Base-by-base conservation (phyloP, 2,888 invertebrate species). In the Laspeyria flexula region DNA sequence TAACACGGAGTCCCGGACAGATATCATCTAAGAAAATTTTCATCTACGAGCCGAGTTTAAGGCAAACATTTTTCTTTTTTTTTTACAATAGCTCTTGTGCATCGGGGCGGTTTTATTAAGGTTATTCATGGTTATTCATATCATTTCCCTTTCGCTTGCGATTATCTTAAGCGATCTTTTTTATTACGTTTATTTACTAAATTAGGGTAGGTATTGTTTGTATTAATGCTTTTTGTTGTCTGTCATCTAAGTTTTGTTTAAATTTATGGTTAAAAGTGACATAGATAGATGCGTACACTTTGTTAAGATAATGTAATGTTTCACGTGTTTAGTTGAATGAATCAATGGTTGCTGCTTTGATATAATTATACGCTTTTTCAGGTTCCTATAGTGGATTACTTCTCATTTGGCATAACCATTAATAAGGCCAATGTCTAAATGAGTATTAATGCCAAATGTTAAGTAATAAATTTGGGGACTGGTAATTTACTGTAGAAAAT, bases 1-100 rank as follows among this genome's bases (percentile, higher is more conserved):
- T 88, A 81, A 78, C 82, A 55, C 67, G 58, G 74, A 73, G 80
- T 76, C 81, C 55, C 70, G 56, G 73, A 75, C 69, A 77, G 79
- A 79, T 82, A 81, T 73, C 72, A 76, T 81, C 78, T 79, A 71
- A 71, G 73, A 73, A 79, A 75, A 79, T 76, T 78, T 60, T 66
- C 66, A 70, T 71, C 60, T 63, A 58, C 46, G 47, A 68, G 59
- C 71, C 58, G 64, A 60, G 60, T 71, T 71, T 53, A 66, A 75
- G 74, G 73, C 68, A 71, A 75, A 76, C 68, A 64, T 76, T 75
- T 63, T 76, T 66, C 59, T 73, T 71, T 66, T 63, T 68, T 71
- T 55, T 66, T 56, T 65, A 70, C 60, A 64, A 58, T 60, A 44
- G 46, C 60, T 54, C 52, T 44, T 66, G 55, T 59, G 61, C 60